phyloP scores from a whole-genome alignment of 2,113 vertebrate species.

The Rhinichthys klamathensis region DNA sequence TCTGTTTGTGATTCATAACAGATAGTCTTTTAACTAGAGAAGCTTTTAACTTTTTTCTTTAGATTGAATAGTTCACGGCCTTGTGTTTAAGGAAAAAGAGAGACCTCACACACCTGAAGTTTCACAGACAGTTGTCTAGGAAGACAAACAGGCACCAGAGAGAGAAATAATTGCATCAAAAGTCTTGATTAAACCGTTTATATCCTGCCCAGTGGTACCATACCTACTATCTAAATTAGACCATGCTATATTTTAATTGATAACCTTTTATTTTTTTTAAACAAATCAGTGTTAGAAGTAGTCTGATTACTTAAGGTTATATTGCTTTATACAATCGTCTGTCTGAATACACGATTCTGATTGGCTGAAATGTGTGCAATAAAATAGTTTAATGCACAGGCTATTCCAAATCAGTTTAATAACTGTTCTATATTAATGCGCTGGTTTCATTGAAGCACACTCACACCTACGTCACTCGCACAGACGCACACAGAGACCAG shows the following conservation, averaged over 20 bases:
- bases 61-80: not conserved
- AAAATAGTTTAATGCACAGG: no score
- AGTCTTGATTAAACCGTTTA: not conserved
- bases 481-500: no score
- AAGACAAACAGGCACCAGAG: not conserved
- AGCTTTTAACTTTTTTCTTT: not conserved
- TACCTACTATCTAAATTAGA: constrained; percentile 3
- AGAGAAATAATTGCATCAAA: not conserved
- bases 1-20: not conserved
- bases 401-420: no score
- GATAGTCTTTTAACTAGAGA: not conserved
- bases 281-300: not conserved
- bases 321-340: not conserved
- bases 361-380: no score
- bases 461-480: no score
- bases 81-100: not conserved
- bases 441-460: no score
- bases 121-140: not conserved
- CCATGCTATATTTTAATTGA: not conserved
- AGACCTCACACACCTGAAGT: not conserved
- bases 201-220: not conserved
- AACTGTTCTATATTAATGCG: no score
- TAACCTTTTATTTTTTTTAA: not conserved
- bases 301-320: no score
- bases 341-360: no score